Evolutionary conservation across 2,888 invertebrate genomes (phyloP).

Genomic region (Andrena chrysosceles): DNA sequence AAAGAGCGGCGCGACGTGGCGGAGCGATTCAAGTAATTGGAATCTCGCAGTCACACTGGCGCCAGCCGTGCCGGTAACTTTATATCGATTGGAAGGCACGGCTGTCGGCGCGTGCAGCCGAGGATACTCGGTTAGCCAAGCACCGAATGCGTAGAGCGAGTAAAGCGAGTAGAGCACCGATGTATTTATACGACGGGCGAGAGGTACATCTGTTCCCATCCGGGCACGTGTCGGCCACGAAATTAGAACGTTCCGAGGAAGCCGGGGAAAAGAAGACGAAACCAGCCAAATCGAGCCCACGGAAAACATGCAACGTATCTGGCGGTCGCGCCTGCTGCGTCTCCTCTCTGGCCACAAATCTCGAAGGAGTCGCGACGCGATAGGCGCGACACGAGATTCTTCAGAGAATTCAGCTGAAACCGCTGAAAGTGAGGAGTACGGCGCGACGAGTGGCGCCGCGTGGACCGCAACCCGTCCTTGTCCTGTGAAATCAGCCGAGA

Average conservation of each 20-base stretch:
- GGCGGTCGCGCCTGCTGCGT: neutral
- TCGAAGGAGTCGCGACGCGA: neutral
- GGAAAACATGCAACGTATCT: slow-evolving; percentile 7
- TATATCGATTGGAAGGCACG: slow-evolving; percentile 71
- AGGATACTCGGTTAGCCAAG: slow-evolving; percentile 65
- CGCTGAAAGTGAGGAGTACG: slow-evolving; percentile 73
- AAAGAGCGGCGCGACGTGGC: neutral
- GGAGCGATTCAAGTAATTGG: slow-evolving; percentile 35
- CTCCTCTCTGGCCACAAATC: neutral
- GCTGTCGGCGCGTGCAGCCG: slow-evolving; percentile 35
- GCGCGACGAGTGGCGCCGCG: slow-evolving; percentile 51
- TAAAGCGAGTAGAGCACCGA: slow-evolving; percentile 67
- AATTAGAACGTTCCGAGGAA: slow-evolving; percentile 78
- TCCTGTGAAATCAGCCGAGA: slow-evolving; percentile 55
- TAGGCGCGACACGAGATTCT: neutral
- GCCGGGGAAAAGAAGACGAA: slow-evolving; percentile 42
- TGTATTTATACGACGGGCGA: slow-evolving; percentile 77
- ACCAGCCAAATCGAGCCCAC: slow-evolving; percentile 38
- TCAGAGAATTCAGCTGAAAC: neutral
- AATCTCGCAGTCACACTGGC: slow-evolving; percentile 67
- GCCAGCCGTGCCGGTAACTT: slow-evolving; percentile 77
- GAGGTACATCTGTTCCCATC: slow-evolving; percentile 80
- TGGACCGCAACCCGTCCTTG: slow-evolving; percentile 64
- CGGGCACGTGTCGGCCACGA: slow-evolving; percentile 77
- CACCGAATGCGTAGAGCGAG: slow-evolving; percentile 63